Evolutionary conservation across 2,797 vertebrate species (phyloP), one percentile per base, ranked within the genome.

Genomic region (Sebastes ruberrimus): DNA sequence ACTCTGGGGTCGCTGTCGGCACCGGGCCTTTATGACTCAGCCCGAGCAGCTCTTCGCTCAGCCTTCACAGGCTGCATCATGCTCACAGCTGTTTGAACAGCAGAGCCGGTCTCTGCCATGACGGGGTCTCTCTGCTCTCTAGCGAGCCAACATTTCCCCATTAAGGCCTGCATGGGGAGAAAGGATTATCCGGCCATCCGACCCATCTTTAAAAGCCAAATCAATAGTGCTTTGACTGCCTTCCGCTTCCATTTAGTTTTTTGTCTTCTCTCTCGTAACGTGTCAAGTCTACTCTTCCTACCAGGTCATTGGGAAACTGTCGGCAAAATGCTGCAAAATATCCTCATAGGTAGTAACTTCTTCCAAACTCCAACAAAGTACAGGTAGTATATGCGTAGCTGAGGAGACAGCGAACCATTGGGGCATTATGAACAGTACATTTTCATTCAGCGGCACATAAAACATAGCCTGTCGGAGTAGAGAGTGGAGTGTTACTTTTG

Each of bases 191-290:
- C 13, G 46, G 52, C 71, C 73, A 65, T 78, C 84, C 62, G 49
- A 68, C 74, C 42, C 77, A 71, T 74, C 33, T 78, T 81, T 83
- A 83, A 87, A 90, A 87, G 74, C 78, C 59, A 72, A 85, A 93
- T 92, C 89, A 86, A 86, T 86, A 85, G 55, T 16, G 55, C 38
- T 84, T 73, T 82, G 75, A 88, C 88, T 83, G 65, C 65, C 68
- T 76, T 81, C 69, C 16, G 57, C 33, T 70, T 80, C 73, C 66
- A 56, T 81, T 85, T 65, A 18, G 25, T 6, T 55, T 83, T 63
- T 74, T 62, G 14, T 63, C 35, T 74, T 49, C 8, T 65, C 61
- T 49, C 65, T 66, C 13, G 1, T 60, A 16, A 67, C 63, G 20
- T 55, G 30, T 42, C 38, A 42, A 42, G 38, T 52, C 32, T 20